Conservation (phyloP, 2,113 vertebrate species). For the Dromas ardeola region DNA sequence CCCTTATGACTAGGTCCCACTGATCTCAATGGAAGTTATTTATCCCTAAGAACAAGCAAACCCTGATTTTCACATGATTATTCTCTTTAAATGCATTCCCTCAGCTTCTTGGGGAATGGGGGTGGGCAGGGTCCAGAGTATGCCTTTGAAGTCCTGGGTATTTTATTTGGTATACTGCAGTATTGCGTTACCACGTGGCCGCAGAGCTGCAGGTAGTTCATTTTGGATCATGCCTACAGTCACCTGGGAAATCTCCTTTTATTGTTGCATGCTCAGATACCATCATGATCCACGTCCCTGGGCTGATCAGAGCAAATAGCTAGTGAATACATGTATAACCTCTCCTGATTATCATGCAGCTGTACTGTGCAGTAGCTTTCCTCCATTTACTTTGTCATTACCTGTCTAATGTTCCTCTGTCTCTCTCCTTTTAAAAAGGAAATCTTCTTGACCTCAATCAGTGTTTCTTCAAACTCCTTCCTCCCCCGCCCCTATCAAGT, state of each 20-base stretch:
- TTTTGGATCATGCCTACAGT: not conserved
- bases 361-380: not conserved
- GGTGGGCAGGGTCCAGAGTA: not conserved
- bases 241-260: constrained; percentile 25
- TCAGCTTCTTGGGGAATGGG: not conserved
- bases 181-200: not conserved
- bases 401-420: constrained; percentile 25
- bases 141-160: not conserved
- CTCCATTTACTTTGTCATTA: constrained; percentile 27
- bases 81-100: not conserved
- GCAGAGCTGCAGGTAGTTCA: not conserved
- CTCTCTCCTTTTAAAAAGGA: not conserved
- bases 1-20: not conserved
- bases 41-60: not conserved
- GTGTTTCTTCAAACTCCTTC: not conserved
- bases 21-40: not conserved
- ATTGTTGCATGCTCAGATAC: constrained; percentile 14
- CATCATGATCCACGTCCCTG: constrained; percentile 1
- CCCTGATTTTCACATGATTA: not conserved
- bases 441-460: constrained; percentile 32
- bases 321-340: not conserved
- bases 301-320: constrained; percentile 28
- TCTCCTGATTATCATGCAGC: not conserved
- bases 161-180: not conserved
- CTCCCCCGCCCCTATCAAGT: not conserved